These are phyloP conservation scores for Tokudaia tokunoshimensis DNA, from an alignment of 2,797 vertebrate species.

Conservation along the genomic window DNA sequence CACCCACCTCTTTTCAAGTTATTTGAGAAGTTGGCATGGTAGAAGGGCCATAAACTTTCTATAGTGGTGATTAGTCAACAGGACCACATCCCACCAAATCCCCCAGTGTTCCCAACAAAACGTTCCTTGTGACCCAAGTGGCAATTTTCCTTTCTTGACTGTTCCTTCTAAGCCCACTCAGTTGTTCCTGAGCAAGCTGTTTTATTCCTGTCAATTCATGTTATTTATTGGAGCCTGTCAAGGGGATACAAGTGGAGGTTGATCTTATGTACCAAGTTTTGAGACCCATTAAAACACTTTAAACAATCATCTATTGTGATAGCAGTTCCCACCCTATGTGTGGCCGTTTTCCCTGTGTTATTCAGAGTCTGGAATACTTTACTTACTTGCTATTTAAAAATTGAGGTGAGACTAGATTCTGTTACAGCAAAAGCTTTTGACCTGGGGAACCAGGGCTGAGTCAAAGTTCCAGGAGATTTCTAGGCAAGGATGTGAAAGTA, in stretches of 20 bases:
- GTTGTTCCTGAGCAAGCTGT: conserved; percentile 75
- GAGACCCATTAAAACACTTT: conserved; percentile 79
- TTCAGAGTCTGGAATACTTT: conserved; percentile 67
- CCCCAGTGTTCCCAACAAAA: conserved; percentile 78
- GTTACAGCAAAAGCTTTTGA: background rate
- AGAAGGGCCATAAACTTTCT: conserved; percentile 78
- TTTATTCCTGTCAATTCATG: conserved; percentile 78
- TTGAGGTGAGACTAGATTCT: conserved; percentile 51
- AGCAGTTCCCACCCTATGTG: background rate
- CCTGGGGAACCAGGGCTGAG: background rate
- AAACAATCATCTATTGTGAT: conserved; percentile 82
- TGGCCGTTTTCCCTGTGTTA: conserved; percentile 3
- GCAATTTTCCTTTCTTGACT: conserved; percentile 80
- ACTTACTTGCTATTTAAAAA: conserved; percentile 64
- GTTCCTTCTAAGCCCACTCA: conserved; percentile 79
- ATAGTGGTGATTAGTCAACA: conserved; percentile 77
- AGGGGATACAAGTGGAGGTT: conserved; percentile 70
- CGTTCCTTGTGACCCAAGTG: conserved; percentile 79
- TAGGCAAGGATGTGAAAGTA: background rate
- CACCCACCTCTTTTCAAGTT: conserved; percentile 81
- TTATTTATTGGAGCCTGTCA: conserved; percentile 78
- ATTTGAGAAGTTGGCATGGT: conserved; percentile 74
- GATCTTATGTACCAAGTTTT: conserved; percentile 78
- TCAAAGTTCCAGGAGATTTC: background rate
- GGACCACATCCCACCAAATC: conserved; percentile 74